Base-by-base conservation (phyloP, 1,140 invertebrate species). In the Procambarus clarkii region DNA sequence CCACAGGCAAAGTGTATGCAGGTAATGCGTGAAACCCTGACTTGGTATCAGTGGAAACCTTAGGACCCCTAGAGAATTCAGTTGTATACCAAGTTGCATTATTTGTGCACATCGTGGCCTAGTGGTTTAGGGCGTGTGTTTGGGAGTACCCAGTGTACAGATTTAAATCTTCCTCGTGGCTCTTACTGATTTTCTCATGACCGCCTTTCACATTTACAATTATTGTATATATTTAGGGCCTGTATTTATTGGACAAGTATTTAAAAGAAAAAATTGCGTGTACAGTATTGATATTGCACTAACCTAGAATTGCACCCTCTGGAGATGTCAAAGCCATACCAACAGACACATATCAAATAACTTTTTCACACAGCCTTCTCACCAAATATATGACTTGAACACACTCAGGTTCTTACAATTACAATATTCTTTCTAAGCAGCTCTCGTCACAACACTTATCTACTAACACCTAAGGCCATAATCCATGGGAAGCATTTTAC, bases 401-500 rank as follows among this genome's bases (percentile, higher is more conserved):
- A 48, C 45, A 54, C 46, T 81, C 48, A 81, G 44, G 79, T 58
- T 58, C 48, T 81, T 81, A 54, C 79, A 81, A 15, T 48, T 79
- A 50, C 44, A 45, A 79, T 48, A 58, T 13, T 64, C 60, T 64
- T 81, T 81, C 79, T 81, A 58, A 54, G 79, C 79, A 81, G 79
- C 79, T 81, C 44, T 50, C 79, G 24, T 81, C 79, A 81, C 79
- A 81, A 81, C 79, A 50, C 79, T 50, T 81, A 81, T 34, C 48
- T 81, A 54, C 48, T 81, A 81, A 81, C 79, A 81, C 48, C 79
- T 81, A 81, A 81, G 79, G 79, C 79, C 79, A 81, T 81, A 81
- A 54, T 81, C 79, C 79, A 81, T 81, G 79, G 79, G 79, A 81
- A 81, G 79, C 79, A 81, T 54, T 81, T 81, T 81, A 81, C 69